Percentiles rank a stretch among this genome's conserved stretches.
These are phyloP conservation scores for Pachyuromys duprasi DNA, from an alignment of 2,797 vertebrate genomes.

Conservation along the genomic window DNA sequence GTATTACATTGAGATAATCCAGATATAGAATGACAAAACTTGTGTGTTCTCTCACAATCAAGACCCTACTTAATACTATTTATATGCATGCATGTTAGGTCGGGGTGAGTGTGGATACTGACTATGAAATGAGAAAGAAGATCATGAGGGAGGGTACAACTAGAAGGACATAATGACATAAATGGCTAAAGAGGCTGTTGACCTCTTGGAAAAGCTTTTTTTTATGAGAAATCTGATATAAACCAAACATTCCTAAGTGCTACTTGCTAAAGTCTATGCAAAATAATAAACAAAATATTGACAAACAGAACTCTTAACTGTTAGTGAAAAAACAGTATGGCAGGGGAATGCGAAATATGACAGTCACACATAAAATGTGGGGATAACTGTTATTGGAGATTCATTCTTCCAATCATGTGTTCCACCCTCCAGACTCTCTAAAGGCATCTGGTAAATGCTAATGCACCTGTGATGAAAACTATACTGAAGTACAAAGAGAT, in stretches of 20 bases:
- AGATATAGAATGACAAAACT: not conserved
- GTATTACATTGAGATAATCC: not conserved
- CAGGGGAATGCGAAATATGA: rapidly evolving
- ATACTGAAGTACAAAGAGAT: not conserved
- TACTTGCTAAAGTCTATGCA: not conserved
- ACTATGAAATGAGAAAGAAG: not conserved
- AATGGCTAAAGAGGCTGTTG: not conserved
- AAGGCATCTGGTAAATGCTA: not conserved
- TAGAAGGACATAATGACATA: too few species aligned
- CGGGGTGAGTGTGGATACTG: not conserved
- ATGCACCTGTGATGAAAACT: not conserved
- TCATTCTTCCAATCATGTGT: not conserved
- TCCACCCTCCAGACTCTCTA: not conserved
- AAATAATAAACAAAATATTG: not conserved
- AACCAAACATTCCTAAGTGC: not conserved
- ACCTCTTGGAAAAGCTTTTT: not conserved
- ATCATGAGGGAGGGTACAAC: not conserved
- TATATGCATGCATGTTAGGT: not conserved
- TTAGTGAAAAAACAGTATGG: not conserved
- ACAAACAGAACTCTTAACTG: not conserved
- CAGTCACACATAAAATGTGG: not conserved
- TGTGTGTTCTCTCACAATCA: not conserved
- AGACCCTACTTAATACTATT: not conserved
- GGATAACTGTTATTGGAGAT: not conserved
- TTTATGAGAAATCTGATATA: not conserved